Evolutionary conservation across 2,113 vertebrate genomes (phyloP).

Genomic region (Leucopternis melanops): DNA sequence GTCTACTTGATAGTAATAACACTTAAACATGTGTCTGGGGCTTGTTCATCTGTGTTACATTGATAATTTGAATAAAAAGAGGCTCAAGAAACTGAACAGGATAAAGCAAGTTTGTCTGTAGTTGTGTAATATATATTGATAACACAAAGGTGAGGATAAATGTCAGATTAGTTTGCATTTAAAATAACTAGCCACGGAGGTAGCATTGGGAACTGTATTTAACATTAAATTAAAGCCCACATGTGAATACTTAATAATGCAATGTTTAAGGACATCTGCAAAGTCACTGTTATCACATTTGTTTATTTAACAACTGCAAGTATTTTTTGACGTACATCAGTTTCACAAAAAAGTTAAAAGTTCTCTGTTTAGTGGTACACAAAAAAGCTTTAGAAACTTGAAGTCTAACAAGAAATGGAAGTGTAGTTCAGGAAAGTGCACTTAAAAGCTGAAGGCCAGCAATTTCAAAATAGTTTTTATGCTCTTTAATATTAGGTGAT

Average conservation of each 20-base stretch:
- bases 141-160: background rate
- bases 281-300: conserved; percentile 44
- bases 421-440: conserved; percentile 79
- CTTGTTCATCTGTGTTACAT: background rate
- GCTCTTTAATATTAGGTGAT: conserved; percentile 37
- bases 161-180: background rate
- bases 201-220: rapidly evolving
- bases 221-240: background rate
- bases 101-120: background rate
- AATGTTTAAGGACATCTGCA: background rate
- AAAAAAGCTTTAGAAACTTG: conserved; percentile 72
- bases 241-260: background rate
- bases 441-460: conserved; percentile 78
- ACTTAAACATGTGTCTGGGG: background rate
- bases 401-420: conserved; percentile 75
- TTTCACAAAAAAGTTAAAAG: conserved; percentile 61
- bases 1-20: background rate
- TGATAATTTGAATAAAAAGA: background rate
- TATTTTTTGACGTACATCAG: conserved; percentile 44
- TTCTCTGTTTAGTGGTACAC: conserved; percentile 74
- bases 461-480: conserved; percentile 55
- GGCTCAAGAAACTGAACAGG: background rate
- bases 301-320: conserved; percentile 65
- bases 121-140: background rate
- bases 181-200: background rate